These are phyloP conservation scores for Ricordea florida DNA, from an alignment of 92 coral and sea anemone genomes.

Conservation along the genomic window DNA sequence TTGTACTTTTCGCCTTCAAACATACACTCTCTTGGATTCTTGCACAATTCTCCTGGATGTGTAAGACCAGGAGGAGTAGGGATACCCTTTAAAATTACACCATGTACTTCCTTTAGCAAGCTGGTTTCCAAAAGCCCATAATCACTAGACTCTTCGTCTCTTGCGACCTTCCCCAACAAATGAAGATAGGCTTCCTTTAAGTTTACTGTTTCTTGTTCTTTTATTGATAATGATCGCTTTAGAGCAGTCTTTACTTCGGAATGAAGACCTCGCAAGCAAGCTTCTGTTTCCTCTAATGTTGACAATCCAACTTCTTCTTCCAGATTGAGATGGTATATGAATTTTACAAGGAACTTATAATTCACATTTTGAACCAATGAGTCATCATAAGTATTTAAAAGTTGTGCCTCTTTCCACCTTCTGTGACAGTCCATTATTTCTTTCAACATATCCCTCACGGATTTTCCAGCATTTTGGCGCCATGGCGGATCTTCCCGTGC, in stretches of 20 bases:
- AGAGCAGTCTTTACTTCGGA: too few relatives aligned
- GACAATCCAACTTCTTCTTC: constrained; percentile 82
- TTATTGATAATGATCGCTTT: constrained; percentile 9
- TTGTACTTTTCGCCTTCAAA: constrained; percentile 64
- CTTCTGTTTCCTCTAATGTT: constrained; percentile 22
- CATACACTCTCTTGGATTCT: constrained; percentile 40
- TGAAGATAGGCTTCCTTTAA: constrained; percentile 49
- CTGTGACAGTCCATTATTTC: constrained; percentile 38
- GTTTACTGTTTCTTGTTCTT: constrained; percentile 80
- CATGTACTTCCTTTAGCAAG: constrained; percentile 56
- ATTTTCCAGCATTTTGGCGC: constrained; percentile 16
- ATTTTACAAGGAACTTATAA: constrained; percentile 21
- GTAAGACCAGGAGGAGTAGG: constrained; percentile 11
- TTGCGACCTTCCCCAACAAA: constrained; percentile 9
- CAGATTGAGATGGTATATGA: constrained; percentile 62
- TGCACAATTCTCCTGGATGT: constrained; percentile 62
- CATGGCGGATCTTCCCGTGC: constrained; percentile 75
- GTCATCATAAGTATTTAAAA: background rate
- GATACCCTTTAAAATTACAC: constrained; percentile 48
- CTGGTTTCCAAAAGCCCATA: constrained; percentile 30
- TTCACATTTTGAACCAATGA: constrained; percentile 16
- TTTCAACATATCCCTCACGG: constrained; percentile 17
- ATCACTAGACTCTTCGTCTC: constrained; percentile 21
- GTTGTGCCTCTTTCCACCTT: constrained; percentile 16
- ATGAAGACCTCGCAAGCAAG: too few relatives aligned